Evolutionary conservation across 1,140 invertebrate genomes (phyloP), one percentile per base, ranked within the genome.

Genomic region (Micrasema longulum): DNA sequence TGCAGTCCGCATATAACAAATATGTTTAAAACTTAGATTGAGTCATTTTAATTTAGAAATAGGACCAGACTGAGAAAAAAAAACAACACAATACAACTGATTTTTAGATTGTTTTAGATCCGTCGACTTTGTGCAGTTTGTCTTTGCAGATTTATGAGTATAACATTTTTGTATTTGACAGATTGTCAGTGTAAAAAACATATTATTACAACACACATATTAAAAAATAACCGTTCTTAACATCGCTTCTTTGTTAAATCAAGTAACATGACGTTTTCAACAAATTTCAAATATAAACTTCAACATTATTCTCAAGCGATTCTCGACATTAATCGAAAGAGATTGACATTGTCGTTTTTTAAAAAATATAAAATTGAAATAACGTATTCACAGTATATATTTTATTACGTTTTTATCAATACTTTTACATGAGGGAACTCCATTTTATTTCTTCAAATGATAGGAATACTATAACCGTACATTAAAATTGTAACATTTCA

Each of bases 371-470:
- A 60, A 1, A 36, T 23, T 26, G 18, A 45, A n/a, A 53, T 53
- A 41, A 60, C 36, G 43, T 63, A 63, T 47, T n/a, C 43, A 23
- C 47, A 26, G 12, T 60, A 10, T 52, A 10, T 52, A 45, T 6
- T 45, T 45, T 22, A 63, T 22, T 47, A 47, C 60, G 60, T 64
- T 45, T 64, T 64, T 64, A 64, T 64, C 60, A 64, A 64, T 64
- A 64, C 60, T 64, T 64, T 64, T 14, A 64, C 11, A 26, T 64
- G 60, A 64, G 60, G 43, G 60, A 64, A 64, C 60, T 3, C 10
- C 23, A 35, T 14, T 48, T 31, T 31, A 31, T 31, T 4, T 31
- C 7, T 31, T 31, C 26, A 4, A 7, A 31, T 31, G 2, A 31
- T 31, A 31, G 7, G 26, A 31, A 31, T 31, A 4, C 26, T 31